Evolutionary conservation across 64 coral and sea anemone species (phyloP).

Genomic region (Acropora yongei): DNA sequence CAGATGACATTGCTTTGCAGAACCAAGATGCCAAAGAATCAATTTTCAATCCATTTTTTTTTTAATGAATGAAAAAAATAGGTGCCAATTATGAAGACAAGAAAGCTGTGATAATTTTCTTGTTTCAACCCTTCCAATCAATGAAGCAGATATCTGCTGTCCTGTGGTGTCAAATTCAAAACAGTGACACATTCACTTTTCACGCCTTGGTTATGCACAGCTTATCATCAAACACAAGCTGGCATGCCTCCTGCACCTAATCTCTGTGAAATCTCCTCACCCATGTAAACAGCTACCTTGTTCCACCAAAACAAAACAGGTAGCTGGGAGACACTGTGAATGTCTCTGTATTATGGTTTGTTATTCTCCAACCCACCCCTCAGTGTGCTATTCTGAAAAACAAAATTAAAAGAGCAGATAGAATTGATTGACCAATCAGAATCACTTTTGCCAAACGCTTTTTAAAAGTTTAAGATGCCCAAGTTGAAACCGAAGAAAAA

Average conservation of each 20-base stretch:
- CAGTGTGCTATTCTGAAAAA: neutral
- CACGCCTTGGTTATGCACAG: conserved; percentile 21
- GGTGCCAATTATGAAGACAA: neutral
- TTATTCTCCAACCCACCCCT: neutral
- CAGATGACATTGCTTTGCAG: conserved; percentile 14
- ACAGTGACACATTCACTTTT: too few species aligned
- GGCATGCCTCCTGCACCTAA: conserved; percentile 26
- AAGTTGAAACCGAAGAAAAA: neutral
- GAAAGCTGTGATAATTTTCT: neutral
- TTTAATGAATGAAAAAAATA: neutral
- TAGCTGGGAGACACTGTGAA: conserved; percentile 22
- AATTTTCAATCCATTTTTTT: neutral
- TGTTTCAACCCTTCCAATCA: neutral
- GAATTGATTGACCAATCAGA: neutral
- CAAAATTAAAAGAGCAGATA: neutral
- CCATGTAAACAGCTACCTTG: neutral
- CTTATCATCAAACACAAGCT: neutral
- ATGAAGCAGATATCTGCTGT: neutral
- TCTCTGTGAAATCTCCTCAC: neutral
- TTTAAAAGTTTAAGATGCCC: neutral
- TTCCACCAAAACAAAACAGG: conserved; percentile 16
- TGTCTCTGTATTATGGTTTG: neutral
- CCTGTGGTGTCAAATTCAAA: neutral
- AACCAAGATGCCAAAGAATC: neutral
- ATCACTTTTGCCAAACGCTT: neutral